Conservation (phyloP, 2,888 invertebrate genomes). For the Limnephilus lunatus region DNA sequence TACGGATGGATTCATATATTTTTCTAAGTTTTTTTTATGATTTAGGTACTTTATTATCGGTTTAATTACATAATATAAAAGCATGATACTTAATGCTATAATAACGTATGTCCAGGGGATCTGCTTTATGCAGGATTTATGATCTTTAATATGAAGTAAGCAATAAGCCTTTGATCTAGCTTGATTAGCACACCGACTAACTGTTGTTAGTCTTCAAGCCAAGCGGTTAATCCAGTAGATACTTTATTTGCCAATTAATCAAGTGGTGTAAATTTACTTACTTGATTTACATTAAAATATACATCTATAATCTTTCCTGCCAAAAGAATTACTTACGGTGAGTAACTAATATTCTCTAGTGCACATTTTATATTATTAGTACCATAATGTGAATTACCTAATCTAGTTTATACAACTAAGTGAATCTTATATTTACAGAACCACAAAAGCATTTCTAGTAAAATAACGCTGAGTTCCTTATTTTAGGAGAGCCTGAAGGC, state of each 20-base stretch:
- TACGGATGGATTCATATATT: not conserved
- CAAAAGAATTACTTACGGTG: not conserved
- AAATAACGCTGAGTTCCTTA: not conserved
- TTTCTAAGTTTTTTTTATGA: not conserved
- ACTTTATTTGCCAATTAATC: not conserved
- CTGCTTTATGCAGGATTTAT: conserved; percentile 26
- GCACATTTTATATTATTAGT: not conserved
- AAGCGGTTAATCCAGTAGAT: not conserved
- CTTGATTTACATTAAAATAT: not conserved
- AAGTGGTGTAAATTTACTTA: not conserved
- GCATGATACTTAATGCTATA: conserved; percentile 9
- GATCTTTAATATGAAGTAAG: conserved; percentile 4
- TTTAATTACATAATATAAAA: not conserved
- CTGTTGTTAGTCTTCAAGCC: conserved; percentile 8
- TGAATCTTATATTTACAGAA: not conserved
- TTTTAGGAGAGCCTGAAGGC: not conserved
- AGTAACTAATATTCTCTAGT: not conserved
- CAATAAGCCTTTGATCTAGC: conserved; percentile 2
- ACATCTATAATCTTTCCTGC: not conserved
- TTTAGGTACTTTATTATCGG: not conserved
- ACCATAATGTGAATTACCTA: not conserved
- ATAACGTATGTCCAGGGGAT: not conserved
- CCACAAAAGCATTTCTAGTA: not conserved
- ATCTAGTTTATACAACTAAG: not conserved
- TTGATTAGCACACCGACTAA: conserved; percentile 31